Evolutionary conservation across 2,888 invertebrate species (phyloP), one percentile per base, ranked within the genome.

Genomic region (Dynastes hyllus): DNA sequence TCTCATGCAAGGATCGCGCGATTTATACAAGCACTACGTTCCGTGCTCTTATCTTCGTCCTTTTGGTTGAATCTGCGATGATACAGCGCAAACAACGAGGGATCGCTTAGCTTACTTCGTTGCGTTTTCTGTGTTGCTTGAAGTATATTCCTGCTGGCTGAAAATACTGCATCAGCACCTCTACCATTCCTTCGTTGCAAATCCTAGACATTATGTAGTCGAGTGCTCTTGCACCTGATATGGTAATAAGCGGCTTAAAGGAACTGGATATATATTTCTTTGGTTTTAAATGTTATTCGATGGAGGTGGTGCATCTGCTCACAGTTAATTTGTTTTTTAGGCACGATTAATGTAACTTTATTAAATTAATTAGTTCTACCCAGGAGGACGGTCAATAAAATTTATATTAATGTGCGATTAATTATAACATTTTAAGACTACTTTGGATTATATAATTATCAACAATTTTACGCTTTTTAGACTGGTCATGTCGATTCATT

Each of bases 101-200:
- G 76, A 53, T 76, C 66, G 71, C 79, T 53, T 67, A 66, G 65
- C 45, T 45, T 45, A 58, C 63, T 16, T 22, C 55, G 61, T 66
- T 53, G 61, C n/a, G 22, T 58, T 16, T 65, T 58, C 29, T 53
- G 29, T 75, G 58, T 58, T 55, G 22, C 69, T 61, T 79, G 11
- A 50, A 58, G 75, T 58, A 55, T 79, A 73, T 58, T 58, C 79
- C 79, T 65, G 66, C 77, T 65, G 70, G 45, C 73, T 70, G 80
- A 80, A 80, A 78, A 78, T 70, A 80, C 80, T 71, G 78, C 75
- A 78, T 79, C 80, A 77, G 77, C 80, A 80, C 80, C 80, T 80
- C 76, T 78, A 73, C 45, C 73, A 58, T 77, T 69, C 69, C 69
- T 69, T 58, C 77, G 67, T 45, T 37, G 73, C 61, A 61, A 75